Base-by-base conservation (phyloP, 2,113 vertebrate genomes). In the Hylia prasina region DNA sequence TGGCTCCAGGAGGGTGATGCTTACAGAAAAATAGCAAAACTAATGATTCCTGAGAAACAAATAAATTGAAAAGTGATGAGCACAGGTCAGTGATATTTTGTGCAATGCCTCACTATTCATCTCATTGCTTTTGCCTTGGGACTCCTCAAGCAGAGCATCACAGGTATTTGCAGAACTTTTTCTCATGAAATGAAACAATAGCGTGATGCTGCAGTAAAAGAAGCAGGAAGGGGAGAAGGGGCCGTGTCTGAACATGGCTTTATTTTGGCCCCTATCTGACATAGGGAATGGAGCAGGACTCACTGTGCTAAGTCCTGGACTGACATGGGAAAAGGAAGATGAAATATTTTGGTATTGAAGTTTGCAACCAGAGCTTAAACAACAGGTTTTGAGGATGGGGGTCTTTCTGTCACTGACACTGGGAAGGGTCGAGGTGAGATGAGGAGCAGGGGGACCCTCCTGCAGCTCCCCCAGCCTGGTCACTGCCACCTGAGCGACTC, bases 1-100 rank as follows among this genome's bases (percentile, higher is more conserved):
- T 48, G n/a, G n/a, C n/a, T 91, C 15, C 17, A 18, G 57, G 30
- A 50, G 12, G 21, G 14, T 27, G 73, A 30, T 16, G 48, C 7
- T 85, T 87, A 64, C 33, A 76, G 94, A 76, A 79, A 60, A 93
- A 54, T 2, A 63, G 13, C 6, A 72, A 88, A 93, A 82, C 27
- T 7, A 25, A 54, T 8, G 2, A 68, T 90, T 87, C 33, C 30
- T 40, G 30, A 4, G 44, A 54, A 45, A n/a, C 33, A 50, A 72
- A 14, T 31, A 18, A 60, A 18, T 39, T 19, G 24, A 63, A 11
- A 57, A 76, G 16, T 4, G 3, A 19, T 66, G 56, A 90, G 47
- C 45, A 39, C 14, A 30, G 40, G 45, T n/a, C 11, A 51, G 27
- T n/a, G 53, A 15, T 60, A 48, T 65, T 92, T 71, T 9, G 11